Base-by-base conservation (phyloP, 1,140 invertebrate species). In the Drusus annulatus region DNA sequence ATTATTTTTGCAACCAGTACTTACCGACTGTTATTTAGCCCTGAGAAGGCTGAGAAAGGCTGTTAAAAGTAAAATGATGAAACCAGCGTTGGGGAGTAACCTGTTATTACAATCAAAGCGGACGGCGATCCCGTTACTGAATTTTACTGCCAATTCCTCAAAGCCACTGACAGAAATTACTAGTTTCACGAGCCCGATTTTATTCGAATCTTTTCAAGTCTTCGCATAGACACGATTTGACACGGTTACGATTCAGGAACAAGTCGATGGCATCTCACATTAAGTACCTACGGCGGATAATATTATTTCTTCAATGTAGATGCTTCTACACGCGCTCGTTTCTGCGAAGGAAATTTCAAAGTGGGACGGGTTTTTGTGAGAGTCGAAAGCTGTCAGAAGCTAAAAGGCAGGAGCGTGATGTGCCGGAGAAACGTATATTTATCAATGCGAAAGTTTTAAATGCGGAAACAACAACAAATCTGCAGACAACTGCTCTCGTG, bases 51-150 rank as follows among this genome's bases (percentile, higher is more conserved):
- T 52, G 68, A 45, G 25, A 23, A 51, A 71, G 68, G 4, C n/a
- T 71, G 68, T 71, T 71, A 71, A 71, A 71, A 71, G 36, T 23
- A 71, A 71, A 71, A 71, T 71, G 50, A 71, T 51, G 50, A 71
- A 71, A 51, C 68, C n/a, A 19, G 6, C n/a, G 68, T n/a, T 50
- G 45, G 68, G 45, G 50, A 52, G 45, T 71, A 51, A 71, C 45
- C 68, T 50, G 45, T 71, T 71, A 71, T 71, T 51, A 71, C 68
- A 71, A 71, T 71, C 54, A 50, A 71, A 52, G 68, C 50, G 36
- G 28, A 21, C 68, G n/a, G 50, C 36, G 25, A 25, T 71, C 68
- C 68, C 68, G 68, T 71, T 71, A 21, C 17, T 50, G 50, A 21
- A 71, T 71, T 68, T 71, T 16, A 16, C 68, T 51, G 68, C 50